Evolutionary conservation across 2,113 vertebrate genomes (phyloP), one percentile per base, ranked within the genome.

Genomic region (Pseudopodoces humilis): DNA sequence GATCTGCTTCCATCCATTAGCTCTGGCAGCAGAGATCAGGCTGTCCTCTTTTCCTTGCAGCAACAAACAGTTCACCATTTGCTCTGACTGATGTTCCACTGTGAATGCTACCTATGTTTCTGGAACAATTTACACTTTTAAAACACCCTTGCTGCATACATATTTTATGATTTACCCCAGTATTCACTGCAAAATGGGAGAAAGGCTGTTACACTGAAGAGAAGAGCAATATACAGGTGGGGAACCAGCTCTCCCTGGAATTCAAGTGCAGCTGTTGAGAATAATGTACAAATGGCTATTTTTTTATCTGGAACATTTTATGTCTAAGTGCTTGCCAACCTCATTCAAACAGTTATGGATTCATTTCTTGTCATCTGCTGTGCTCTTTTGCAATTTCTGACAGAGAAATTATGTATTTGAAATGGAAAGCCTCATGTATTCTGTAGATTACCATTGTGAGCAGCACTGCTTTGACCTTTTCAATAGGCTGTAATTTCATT

Each of bases 401-500:
- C 90, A 83, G 64, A 92, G 79, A 93, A 96, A 82, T 74, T 12
- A 94, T 81, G n/a, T 49, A 72, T 92, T 88, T 81, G 84, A 96
- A 95, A 91, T 76, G 25, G 62, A 95, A 85, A 37, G 52, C 39
- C 58, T 93, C 81, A 58, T 72, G 71, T 70, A 56, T 81, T 95
- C 81, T 81, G 58, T 55, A 90, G 77, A 83, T 90, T 74, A 93
- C 46, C 56, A 47, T 25, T 56, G 53, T 79, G 88, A 92, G 82
- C 68, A 56, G 70, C 9, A 1, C 50, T 50, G 46, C 75, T 78
- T 53, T 95, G 93, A 94, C 88, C 94, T 96, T 97, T 95, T 72
- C 88, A 83, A 49, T 68, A 88, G 64, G 78, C 46, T 92, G 63
- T 71, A 85, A 94, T 96, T 95, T 94, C 71, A 92, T 96, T 96